Percentiles rank a stretch among this genome's conserved stretches.
These are phyloP conservation scores for Drepana arcuata DNA, from an alignment of 1,140 invertebrate genomes.

Conservation along the genomic window DNA sequence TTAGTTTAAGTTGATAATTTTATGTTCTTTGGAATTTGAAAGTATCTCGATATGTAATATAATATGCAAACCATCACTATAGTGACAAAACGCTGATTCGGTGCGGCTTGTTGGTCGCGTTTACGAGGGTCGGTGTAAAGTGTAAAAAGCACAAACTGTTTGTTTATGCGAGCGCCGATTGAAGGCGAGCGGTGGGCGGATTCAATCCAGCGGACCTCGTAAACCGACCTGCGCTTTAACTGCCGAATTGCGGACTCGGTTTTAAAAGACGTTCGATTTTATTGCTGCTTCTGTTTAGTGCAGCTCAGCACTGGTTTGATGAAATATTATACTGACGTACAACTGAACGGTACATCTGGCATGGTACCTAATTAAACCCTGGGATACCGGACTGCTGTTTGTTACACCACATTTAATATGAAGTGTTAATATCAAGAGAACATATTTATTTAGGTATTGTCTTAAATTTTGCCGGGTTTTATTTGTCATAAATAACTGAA, in stretches of 20 bases:
- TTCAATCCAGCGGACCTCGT: background rate
- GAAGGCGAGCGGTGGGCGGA: slow-evolving; percentile 18
- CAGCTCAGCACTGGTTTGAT: too few relatives aligned
- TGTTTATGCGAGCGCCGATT: slow-evolving; percentile 44
- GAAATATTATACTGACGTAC: too few relatives aligned
- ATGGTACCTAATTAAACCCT: too few relatives aligned
- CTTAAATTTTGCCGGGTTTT: too few relatives aligned
- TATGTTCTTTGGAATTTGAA: background rate
- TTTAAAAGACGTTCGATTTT: too few relatives aligned
- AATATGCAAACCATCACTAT: slow-evolving; percentile 7
- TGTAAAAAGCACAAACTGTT: slow-evolving; percentile 56
- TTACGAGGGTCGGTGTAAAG: slow-evolving; percentile 59
- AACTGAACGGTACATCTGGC: too few relatives aligned
- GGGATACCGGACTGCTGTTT: too few relatives aligned
- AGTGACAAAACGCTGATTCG: slow-evolving; percentile 44
- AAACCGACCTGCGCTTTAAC: slow-evolving; percentile 29
- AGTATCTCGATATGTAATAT: background rate
- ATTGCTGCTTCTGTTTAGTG: too few relatives aligned
- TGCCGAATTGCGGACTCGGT: slow-evolving; percentile 16
- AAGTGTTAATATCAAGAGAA: too few relatives aligned
- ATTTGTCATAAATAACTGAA: too few relatives aligned
- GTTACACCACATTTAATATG: too few relatives aligned
- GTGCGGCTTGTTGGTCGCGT: slow-evolving; percentile 38
- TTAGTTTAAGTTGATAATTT: background rate
- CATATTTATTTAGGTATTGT: too few relatives aligned